Evolutionary conservation across 2,888 invertebrate species (phyloP), one percentile per base, ranked within the genome.

Genomic region (Micropterix aruncella): DNA sequence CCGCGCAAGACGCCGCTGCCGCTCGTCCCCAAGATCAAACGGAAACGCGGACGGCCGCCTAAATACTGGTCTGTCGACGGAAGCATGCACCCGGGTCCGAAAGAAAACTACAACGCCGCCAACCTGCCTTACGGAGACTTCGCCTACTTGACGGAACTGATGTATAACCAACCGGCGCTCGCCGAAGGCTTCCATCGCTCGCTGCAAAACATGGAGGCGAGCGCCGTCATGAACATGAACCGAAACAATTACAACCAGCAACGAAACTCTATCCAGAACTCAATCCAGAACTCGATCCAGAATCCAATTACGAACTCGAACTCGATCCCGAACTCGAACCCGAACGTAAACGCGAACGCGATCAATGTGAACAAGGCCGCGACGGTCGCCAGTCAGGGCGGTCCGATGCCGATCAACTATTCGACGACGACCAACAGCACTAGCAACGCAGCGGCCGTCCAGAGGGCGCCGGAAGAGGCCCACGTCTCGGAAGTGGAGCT

Each of bases 1-100:
- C 75, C 75, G 0, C 57, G 75, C 48, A 76, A 76, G 60, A 70
- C 70, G 4, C 74, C 74, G 4, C 54, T 71, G 49, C 69, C 69
- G 0, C 54, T 67, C 19, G 65, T 65, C 27, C 68, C 69, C 7
- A 66, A 68, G 56, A 63, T 69, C 48, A 70, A 70, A 59, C 69
- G 69, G 56, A 60, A 61, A 53, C 52, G 69, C 12, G 70, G 70
- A 2, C 63, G 70, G 3, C 70, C 71, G 48, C 70, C 70, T 4
- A 71, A 71, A 57, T 67, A 70, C 39, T 48, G 27, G 0, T 66
- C 66, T 15, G 57, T 68, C n/a, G 27, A 27, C 12, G 27, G 27
- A 27, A 27, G 27, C 27, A 27, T 27, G 27, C 27, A 27, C 12
- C 27, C 27, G 27, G 27, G 70, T 37, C 69, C 70, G 46, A 69